Evolutionary conservation across 2,797 vertebrate genomes (phyloP).

Genomic region (Bryconaethiops microstoma): DNA sequence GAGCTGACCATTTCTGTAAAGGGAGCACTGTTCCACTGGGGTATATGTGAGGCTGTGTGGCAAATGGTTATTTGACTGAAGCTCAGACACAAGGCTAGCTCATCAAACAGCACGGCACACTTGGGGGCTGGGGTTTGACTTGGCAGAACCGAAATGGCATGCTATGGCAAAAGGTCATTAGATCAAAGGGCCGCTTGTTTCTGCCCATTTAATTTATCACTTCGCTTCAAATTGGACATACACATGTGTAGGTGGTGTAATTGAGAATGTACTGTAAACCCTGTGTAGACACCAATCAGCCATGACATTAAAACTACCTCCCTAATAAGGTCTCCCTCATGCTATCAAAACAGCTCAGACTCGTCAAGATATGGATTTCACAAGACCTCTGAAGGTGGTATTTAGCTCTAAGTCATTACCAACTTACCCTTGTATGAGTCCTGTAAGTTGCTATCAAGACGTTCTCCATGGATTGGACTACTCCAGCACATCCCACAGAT

Average conservation of each 20-base stretch:
- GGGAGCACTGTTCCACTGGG: not conserved
- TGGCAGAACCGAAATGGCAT: conserved; percentile 11
- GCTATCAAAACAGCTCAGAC: too few relatives aligned
- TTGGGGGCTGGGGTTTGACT: not conserved
- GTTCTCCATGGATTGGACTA: too few relatives aligned
- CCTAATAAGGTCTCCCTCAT: too few relatives aligned
- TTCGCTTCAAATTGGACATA: not conserved
- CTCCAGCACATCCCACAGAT: too few relatives aligned
- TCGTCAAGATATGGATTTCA: too few relatives aligned
- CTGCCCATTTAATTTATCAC: not conserved
- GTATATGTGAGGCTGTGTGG: conserved; percentile 19
- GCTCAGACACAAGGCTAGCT: conserved; percentile 1
- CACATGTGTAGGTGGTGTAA: not conserved
- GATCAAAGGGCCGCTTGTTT: not conserved
- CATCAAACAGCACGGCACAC: not conserved
- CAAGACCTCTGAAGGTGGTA: too few relatives aligned
- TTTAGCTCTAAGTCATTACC: too few relatives aligned
- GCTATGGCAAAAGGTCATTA: not conserved
- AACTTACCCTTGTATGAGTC: too few relatives aligned
- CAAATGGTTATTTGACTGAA: conserved; percentile 30
- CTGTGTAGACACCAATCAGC: too few relatives aligned
- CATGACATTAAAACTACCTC: too few relatives aligned
- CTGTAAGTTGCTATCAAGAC: too few relatives aligned
- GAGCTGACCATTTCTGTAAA: conserved; percentile 19
- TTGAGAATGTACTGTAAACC: not conserved